Evolutionary conservation across 2,888 invertebrate species (phyloP), one percentile per base, ranked within the genome.

Genomic region (Monoplex corrugatus): DNA sequence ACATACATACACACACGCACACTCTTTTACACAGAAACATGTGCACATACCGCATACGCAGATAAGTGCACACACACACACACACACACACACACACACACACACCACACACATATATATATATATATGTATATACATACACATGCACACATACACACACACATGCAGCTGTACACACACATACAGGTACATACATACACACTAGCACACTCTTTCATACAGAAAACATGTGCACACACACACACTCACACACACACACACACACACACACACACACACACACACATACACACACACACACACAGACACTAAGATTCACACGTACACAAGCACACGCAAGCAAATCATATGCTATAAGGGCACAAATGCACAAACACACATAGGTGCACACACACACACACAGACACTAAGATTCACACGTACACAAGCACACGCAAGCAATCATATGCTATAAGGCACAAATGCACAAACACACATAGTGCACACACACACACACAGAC

Each of bases 211-310:
- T 35, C 72, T 35, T 35, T 35, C 72, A 72, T 35, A 72, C 35
- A 32, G 32, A 72, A 32, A 72, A 10, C 72, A 72, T 35, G 35
- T 16, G 35, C 72, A 72, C 72, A 35, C 72, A 35, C 72, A 6
- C 72, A 35, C 3, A 35, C 72, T 3, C 72, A 35, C 75, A 35
- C 38, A 75, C 75, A 75, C 38, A 35, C 75, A 75, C 38, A 75
- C 32, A 32, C 2, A 75, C 75, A 75, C 0, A 2, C 0, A 94
- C 91, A 23, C 94, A 89, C 63, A 92, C 91, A 45, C 90, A 90
- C 2, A 95, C 85, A 88, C 95, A 95, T 87, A 95, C 95, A 90
- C 95, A 95, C 50, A 93, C 91, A 91, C 93, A 95, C 40, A 95
- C 50, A 50, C 19, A 50, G 10, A 50, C 50, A 50, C 50, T 50